Conservation (phyloP, 1,140 invertebrate species). For the Apolygus lucorum region DNA sequence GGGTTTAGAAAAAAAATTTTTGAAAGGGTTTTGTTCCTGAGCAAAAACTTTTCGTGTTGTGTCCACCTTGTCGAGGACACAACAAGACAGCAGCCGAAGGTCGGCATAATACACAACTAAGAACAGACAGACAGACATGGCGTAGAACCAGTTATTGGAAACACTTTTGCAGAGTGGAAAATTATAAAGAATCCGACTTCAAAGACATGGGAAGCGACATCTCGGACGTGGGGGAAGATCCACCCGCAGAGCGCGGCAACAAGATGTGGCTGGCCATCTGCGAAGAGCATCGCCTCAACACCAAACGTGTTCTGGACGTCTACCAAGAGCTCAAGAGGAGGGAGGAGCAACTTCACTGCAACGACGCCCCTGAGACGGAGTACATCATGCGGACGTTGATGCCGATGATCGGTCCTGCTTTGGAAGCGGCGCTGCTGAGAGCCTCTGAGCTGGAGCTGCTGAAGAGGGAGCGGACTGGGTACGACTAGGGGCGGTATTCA, state of each 20-base stretch:
- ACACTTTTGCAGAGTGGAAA: background rate
- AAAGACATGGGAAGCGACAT: background rate
- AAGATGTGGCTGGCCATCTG: background rate
- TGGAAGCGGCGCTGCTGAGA: background rate
- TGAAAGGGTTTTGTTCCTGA: too few species aligned
- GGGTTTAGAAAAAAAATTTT: too few species aligned
- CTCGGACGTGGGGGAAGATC: background rate
- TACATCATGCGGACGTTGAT: background rate
- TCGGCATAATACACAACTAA: too few species aligned
- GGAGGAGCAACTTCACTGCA: background rate
- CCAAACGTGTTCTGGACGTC: background rate
- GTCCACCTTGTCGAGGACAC: too few species aligned
- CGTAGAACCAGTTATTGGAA: too few species aligned
- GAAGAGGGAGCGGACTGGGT: constrained; percentile 1
- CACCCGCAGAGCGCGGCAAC: background rate
- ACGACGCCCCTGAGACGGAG: constrained; percentile 1
- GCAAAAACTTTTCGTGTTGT: too few species aligned
- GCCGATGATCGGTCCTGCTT: background rate
- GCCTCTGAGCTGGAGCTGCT: background rate
- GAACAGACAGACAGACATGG: too few species aligned
- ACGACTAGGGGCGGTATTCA: too few species aligned
- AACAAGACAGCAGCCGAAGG: too few species aligned
- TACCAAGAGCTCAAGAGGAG: background rate
- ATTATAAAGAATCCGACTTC: background rate
- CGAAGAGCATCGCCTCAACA: background rate